Percentiles rank a stretch among this genome's conserved stretches.
Conservation (phyloP, 1,140 invertebrate species). For the Drosophila pachea region DNA sequence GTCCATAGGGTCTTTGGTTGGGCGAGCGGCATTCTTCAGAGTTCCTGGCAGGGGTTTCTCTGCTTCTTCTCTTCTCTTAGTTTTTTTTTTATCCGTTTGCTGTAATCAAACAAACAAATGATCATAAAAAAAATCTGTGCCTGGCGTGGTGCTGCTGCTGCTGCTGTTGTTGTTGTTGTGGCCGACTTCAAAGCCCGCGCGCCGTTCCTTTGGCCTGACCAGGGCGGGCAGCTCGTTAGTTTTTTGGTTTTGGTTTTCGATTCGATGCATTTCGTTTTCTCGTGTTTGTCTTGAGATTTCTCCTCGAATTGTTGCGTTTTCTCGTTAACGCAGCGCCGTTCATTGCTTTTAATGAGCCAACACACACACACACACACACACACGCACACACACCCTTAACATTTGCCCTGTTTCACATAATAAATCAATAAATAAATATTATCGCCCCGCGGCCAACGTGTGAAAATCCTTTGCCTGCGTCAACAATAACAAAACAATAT, state of each 20-base stretch:
- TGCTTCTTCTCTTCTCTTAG: slow-evolving; percentile 12
- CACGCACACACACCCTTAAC: slow-evolving; percentile 7
- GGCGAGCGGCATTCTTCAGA: slow-evolving; percentile 39
- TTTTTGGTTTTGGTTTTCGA: slow-evolving; percentile 16
- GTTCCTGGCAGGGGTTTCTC: slow-evolving; percentile 23
- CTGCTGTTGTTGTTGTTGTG: slow-evolving; percentile 28
- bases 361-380: slow-evolving; percentile 18
- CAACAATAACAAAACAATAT: slow-evolving; percentile 60
- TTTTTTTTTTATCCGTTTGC: slow-evolving; percentile 70
- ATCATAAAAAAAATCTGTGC: slow-evolving; percentile 63
- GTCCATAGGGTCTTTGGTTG: slow-evolving; percentile 5
- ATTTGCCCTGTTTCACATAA: slow-evolving; percentile 40
- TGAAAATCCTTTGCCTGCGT: slow-evolving; percentile 71
- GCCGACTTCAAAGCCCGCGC: slow-evolving; percentile 55
- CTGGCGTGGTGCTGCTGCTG: background rate
- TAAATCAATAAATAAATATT: slow-evolving; percentile 75
- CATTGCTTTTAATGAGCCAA: slow-evolving; percentile 57
- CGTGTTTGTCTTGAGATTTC: slow-evolving; percentile 6
- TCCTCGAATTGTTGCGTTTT: slow-evolving; percentile 50
- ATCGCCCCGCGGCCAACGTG: slow-evolving; percentile 50
- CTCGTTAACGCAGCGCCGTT: slow-evolving; percentile 58
- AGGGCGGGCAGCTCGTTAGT: slow-evolving; percentile 55
- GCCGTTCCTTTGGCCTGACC: slow-evolving; percentile 49
- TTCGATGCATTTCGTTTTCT: slow-evolving; percentile 26
- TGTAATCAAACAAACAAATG: slow-evolving; percentile 71